Evolutionary conservation across 2,113 vertebrate genomes (phyloP).

Genomic region (Myiozetetes cayanensis): DNA sequence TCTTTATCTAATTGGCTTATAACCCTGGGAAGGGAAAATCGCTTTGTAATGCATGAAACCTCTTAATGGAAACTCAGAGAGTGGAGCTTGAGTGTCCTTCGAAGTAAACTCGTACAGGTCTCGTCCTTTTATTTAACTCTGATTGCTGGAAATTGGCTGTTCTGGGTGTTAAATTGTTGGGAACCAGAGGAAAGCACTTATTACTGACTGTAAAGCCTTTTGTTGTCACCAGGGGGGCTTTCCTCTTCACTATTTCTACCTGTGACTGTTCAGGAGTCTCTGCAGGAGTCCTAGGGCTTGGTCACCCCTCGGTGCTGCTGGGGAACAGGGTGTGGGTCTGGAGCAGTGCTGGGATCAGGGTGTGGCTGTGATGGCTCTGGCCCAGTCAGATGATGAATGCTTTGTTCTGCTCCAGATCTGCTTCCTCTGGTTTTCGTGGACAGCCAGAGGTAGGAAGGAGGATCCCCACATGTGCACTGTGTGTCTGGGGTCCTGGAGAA

Average conservation of each 20-base stretch:
- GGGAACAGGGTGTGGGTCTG: not conserved
- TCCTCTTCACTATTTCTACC: rapidly evolving
- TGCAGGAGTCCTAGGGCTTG: not conserved
- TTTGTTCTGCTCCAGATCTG: not conserved
- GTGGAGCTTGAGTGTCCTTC: not conserved
- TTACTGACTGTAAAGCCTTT: not conserved
- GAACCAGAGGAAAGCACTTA: not conserved
- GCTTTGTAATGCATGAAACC: constrained; percentile 40
- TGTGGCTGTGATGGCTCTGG: not conserved
- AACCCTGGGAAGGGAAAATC: constrained; percentile 49
- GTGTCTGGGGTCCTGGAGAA: rapidly evolving
- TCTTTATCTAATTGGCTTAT: constrained; percentile 65
- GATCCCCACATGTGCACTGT: rapidly evolving
- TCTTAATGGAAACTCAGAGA: not conserved
- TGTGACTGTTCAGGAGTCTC: not conserved
- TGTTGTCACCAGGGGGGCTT: not conserved
- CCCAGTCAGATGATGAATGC: not conserved
- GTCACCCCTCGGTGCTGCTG: not conserved
- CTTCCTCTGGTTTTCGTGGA: not conserved
- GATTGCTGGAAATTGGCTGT: not conserved
- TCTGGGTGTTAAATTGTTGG: not conserved
- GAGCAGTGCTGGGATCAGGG: not conserved
- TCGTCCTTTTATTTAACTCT: not conserved
- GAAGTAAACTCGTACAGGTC: not conserved
- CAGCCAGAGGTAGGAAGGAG: not conserved